These are phyloP conservation scores for Anser brachyrhynchus DNA, from an alignment of 2,113 vertebrate species.

Conservation along the genomic window DNA sequence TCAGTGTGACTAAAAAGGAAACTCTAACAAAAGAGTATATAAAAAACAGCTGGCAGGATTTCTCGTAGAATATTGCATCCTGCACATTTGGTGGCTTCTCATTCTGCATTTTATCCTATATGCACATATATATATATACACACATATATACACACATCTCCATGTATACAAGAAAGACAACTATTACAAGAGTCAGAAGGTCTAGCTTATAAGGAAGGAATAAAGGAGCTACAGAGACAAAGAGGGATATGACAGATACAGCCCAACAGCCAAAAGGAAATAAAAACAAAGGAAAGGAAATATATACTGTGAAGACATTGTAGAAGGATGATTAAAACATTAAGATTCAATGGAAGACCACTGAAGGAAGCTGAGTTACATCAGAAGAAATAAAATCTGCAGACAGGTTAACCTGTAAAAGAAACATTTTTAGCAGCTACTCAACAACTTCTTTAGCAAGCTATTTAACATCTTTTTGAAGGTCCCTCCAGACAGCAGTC, in stretches of 20 bases:
- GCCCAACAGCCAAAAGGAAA: neutral
- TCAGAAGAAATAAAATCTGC: neutral
- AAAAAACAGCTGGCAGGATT: conserved; percentile 13
- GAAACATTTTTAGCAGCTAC: neutral
- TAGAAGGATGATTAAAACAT: neutral
- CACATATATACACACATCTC: rapidly evolving
- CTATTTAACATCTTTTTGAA: neutral
- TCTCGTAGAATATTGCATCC: neutral
- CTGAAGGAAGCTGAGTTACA: neutral
- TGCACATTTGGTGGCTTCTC: neutral
- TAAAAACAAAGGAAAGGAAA: neutral
- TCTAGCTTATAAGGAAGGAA: neutral
- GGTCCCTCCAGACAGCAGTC: neutral
- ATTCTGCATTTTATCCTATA: neutral
- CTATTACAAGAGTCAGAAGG: neutral
- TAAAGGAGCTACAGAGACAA: neutral
- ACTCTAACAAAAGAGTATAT: neutral
- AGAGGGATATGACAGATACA: neutral
- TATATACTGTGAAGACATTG: neutral
- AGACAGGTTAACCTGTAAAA: neutral
- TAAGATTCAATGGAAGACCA: neutral
- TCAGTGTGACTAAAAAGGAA: neutral
- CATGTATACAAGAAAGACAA: neutral
- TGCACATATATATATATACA: neutral
- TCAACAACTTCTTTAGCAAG: neutral